These are phyloP conservation scores for Invenusta paracnida DNA, from an alignment of 2,888 invertebrate genomes.

Conservation along the genomic window DNA sequence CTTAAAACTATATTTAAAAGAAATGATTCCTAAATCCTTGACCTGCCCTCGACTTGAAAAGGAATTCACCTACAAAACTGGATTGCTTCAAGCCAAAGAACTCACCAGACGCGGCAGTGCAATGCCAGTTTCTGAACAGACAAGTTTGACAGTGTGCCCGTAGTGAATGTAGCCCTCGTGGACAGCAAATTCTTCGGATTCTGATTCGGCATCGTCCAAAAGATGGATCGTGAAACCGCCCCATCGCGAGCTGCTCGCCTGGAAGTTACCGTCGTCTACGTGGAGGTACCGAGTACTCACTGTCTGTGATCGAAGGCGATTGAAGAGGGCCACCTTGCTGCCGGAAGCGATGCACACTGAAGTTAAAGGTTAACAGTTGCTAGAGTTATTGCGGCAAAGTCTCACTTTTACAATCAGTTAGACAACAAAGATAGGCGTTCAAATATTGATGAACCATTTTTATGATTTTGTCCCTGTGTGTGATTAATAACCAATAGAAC, in stretches of 20 bases:
- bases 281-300: slow-evolving; percentile 96
- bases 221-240: slow-evolving; percentile 98
- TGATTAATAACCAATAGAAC: too few relatives aligned
- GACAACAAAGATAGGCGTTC: too few relatives aligned
- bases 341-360: slow-evolving; percentile 93
- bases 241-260: slow-evolving; percentile 98
- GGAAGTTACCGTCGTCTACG: slow-evolving; percentile 96
- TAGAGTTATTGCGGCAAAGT: too few relatives aligned
- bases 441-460: too few relatives aligned
- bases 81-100: too few relatives aligned
- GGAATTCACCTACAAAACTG: too few relatives aligned
- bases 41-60: too few relatives aligned
- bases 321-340: slow-evolving; percentile 95
- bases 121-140: slow-evolving; percentile 99
- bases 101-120: slow-evolving; percentile 90
- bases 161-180: slow-evolving; percentile 98
- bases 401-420: too few relatives aligned
- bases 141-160: slow-evolving; percentile 92
- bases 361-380: too few relatives aligned
- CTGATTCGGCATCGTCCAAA: slow-evolving; percentile 91
- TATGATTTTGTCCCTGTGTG: too few relatives aligned
- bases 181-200: slow-evolving; percentile 86
- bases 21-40: too few relatives aligned
- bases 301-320: slow-evolving; percentile 95
- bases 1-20: too few relatives aligned